phyloP scores from a whole-genome alignment of 2,113 vertebrate genomes.

The Calyptomena viridis region DNA sequence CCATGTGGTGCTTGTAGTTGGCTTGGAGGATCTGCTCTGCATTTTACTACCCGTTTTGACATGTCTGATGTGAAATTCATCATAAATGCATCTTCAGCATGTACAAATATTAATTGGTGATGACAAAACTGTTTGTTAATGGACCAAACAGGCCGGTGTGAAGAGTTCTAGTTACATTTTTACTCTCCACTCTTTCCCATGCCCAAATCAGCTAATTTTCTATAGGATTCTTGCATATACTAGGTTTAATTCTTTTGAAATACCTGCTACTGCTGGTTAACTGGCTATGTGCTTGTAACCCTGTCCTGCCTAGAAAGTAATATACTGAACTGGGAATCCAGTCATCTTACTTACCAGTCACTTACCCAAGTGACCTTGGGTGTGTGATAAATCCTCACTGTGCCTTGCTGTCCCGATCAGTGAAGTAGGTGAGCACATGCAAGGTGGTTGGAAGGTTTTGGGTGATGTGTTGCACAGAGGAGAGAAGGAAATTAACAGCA shows the following conservation, averaged over 20 bases:
- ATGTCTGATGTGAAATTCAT: not conserved
- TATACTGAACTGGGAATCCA: not conserved
- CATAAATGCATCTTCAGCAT: not conserved
- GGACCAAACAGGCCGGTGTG: not conserved
- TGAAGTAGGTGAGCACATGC: not conserved
- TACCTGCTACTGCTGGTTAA: not conserved
- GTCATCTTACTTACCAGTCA: not conserved
- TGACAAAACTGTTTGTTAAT: not conserved
- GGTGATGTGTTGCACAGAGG: fast-evolving
- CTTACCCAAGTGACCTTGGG: not conserved
- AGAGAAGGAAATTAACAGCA: not conserved
- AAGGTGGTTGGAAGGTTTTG: not conserved
- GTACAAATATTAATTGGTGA: not conserved
- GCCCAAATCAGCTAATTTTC: not conserved
- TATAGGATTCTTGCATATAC: not conserved
- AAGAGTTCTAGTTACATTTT: not conserved
- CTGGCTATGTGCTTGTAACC: not conserved
- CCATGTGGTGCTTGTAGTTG: not conserved
- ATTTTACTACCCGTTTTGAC: not conserved
- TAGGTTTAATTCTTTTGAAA: not conserved
- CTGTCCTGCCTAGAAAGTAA: not conserved
- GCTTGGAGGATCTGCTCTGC: not conserved
- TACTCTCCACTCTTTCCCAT: not conserved
- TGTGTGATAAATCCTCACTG: not conserved
- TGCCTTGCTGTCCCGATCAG: not conserved